Evolutionary conservation across 2,888 invertebrate species (phyloP), one percentile per base, ranked within the genome.

Genomic region (Merodon equestris): DNA sequence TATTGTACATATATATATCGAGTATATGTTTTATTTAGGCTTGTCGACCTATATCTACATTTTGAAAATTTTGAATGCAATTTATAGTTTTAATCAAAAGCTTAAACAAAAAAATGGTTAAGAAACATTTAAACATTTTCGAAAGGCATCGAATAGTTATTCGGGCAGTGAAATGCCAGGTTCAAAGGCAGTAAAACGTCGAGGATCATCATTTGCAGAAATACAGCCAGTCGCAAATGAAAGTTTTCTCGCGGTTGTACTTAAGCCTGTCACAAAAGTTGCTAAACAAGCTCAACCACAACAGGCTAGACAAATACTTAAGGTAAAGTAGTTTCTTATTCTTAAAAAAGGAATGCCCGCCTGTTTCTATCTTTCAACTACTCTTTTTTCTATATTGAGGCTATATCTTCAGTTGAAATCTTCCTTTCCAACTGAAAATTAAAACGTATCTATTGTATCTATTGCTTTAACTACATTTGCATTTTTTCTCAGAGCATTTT

Each of bases 201-300:
- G 88, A 58, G 85, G 87, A 45, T 87, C 87, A 51, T 90, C 91
- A 82, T 87, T 88, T 79, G 87, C 90, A 85, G 86, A 88, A 84
- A 85, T 90, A 86, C 85, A 88, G 83, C 90, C 90, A 82, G 86
- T 89, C 83, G 88, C 89, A 87, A 87, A 89, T 84, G 92, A 91
- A 86, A 90, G 89, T 85, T 92, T 93, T 88, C 88, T 91, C 85
- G 89, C 89, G 82, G 88, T 92, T 82, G 91, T 92, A 86, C 90
- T 93, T 85, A 93, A 92, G 88, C 92, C 92, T 54, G 91, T 92
- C 76, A 90, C 91, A 82, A 85, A 86, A 82, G 89, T 88, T 84
- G 83, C 85, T 50, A 85, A 86, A 84, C 88, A 88, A 83, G 88
- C 87, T 77, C 85, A 82, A 75, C 85, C 87, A 36, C 87, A 88